Base-by-base conservation (phyloP, 1,140 invertebrate genomes). In the Himalopsyche phryganea region DNA sequence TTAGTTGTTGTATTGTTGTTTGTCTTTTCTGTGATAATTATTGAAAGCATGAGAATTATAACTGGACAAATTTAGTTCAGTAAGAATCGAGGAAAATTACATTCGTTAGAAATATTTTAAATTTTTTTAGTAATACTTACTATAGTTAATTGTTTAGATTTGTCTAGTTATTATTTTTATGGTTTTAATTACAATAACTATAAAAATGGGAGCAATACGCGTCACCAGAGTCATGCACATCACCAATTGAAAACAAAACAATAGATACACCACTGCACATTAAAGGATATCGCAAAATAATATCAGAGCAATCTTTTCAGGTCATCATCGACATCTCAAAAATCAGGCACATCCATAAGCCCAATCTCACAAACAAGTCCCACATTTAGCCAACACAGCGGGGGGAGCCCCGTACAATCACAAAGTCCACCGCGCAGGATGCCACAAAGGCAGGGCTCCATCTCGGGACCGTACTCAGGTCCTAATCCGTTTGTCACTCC, bases 401-500 rank as follows among this genome's bases (percentile, higher is more conserved):
- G 60, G 4, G 48, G 45, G 11, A 53, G 47, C 53, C 48, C 50
- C 1, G 47, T 36, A 60, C 68, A 15, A 68, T 70, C 50, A 63
- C 71, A 41, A 70, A 72, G 54, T 73, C 73, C 41, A 70, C 71
- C 60, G 67, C 67, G 58, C 14, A 42, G 61, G 13, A 56, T 51
- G 28, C 52, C 72, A 20, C 72, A 74, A 42, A 72, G 73, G 23
- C 66, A 66, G 53, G 67, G 67, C 38, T 68, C 67, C 19, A 63
- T 68, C 10, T 65, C 66, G 49, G 66, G 66, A 6, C 66, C 72
- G 7, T 73, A 71, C 61, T 66, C 70, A 4, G 59, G 69, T 19
- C 61, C 66, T 60, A 75, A 74, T 66, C 73, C 72, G 23, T 74
- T 75, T 66, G 67, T 69, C 11, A 71, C 72, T 45, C 72, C 76